A percentile compares a stretch with the other conserved stretches of the same genome.
Evolutionary conservation across 2,888 invertebrate genomes (phyloP).

Genomic region (Standfussiana lucernea): DNA sequence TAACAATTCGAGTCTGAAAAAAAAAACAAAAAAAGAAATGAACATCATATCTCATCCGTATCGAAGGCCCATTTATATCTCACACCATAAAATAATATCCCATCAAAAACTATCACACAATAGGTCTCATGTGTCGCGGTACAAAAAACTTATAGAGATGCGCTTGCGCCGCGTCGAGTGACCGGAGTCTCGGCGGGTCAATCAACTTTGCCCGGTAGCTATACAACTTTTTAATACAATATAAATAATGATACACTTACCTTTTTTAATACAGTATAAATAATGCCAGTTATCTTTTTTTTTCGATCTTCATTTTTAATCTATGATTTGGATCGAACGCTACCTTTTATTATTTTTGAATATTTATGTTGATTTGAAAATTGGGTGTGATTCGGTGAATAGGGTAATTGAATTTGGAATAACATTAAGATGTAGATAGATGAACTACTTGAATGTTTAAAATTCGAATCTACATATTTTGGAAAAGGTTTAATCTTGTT

Average conservation of each 20-base stretch:
- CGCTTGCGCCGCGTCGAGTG: conserved; percentile 70
- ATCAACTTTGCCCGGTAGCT: conserved; percentile 83
- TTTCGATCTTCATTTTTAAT: conserved; percentile 56
- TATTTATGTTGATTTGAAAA: conserved; percentile 41
- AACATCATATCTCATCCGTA: conserved; percentile 14
- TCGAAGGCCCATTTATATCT: conserved; percentile 33
- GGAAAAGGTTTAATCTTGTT: background rate
- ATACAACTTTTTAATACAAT: conserved; percentile 80
- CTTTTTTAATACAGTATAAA: conserved; percentile 66
- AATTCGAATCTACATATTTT: background rate
- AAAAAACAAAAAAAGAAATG: background rate
- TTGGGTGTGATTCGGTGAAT: conserved; percentile 31
- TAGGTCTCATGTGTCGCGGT: conserved; percentile 61
- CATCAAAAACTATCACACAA: conserved; percentile 66
- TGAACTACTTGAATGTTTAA: background rate
- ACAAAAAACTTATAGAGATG: conserved; percentile 73
- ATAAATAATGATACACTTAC: conserved; percentile 78
- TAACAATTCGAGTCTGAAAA: background rate
- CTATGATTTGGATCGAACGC: conserved; percentile 53
- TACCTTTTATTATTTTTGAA: conserved; percentile 43
- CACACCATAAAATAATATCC: conserved; percentile 62
- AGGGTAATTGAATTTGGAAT: conserved; percentile 46
- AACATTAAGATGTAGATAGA: background rate
- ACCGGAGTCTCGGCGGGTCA: conserved; percentile 75
- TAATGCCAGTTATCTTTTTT: conserved; percentile 54